Evolutionary conservation across 2,113 vertebrate species (phyloP).

Genomic region (Tachuris rubrigastra): DNA sequence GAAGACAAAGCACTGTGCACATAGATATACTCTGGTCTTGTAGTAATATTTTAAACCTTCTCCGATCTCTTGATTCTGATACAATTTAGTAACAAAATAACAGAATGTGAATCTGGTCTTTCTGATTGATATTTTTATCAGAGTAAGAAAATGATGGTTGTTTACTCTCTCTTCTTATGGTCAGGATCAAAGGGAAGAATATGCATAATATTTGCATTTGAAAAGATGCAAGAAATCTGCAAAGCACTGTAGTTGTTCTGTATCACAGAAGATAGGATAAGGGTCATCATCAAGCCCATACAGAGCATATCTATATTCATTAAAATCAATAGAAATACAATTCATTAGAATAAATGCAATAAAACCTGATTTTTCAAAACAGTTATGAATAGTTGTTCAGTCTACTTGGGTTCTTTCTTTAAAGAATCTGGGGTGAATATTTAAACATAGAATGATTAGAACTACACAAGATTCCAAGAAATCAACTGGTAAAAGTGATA

Average conservation of each 20-base stretch:
- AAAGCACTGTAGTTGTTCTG: neutral
- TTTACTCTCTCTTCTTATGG: neutral
- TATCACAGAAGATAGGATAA: neutral
- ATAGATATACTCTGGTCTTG: accelerated
- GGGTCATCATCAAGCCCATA: neutral
- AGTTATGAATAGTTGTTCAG: neutral
- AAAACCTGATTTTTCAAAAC: neutral
- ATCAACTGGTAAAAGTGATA: neutral
- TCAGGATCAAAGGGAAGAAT: neutral
- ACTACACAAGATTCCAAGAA: neutral
- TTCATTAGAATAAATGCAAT: too few relatives aligned
- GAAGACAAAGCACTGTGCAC: neutral
- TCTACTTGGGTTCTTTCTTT: neutral
- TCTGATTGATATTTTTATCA: neutral
- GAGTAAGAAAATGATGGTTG: neutral
- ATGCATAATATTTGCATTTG: neutral
- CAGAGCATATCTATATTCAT: neutral
- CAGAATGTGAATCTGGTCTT: neutral
- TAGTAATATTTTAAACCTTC: neutral
- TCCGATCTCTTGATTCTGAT: neutral
- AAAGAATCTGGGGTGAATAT: neutral
- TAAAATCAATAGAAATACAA: too few relatives aligned
- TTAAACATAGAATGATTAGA: neutral
- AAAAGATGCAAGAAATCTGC: neutral
- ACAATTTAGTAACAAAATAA: neutral